Percentiles rank a stretch among this genome's conserved stretches.
Conservation (phyloP, 2,888 invertebrate species). For the Neocrepidodera transversa region DNA sequence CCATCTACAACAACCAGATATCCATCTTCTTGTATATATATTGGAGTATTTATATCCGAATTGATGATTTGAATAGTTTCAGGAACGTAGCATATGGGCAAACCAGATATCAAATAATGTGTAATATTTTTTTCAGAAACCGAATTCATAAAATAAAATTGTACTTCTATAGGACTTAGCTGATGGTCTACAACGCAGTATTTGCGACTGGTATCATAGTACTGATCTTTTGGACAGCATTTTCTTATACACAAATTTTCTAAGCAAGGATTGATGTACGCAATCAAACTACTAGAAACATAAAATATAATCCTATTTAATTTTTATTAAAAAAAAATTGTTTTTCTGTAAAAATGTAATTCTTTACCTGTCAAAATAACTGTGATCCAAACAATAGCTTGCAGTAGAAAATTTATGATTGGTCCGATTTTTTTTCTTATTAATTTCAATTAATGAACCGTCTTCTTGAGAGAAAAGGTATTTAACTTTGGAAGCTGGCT, state of each 20-base stretch:
- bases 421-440: neutral
- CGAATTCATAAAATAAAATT: neutral
- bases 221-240: conserved; percentile 19
- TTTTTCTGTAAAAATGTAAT: neutral
- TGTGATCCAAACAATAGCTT: conserved; percentile 17
- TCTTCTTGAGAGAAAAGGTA: neutral
- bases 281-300: neutral
- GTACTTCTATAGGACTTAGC: neutral
- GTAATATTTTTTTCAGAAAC: neutral
- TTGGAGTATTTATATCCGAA: neutral
- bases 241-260: conserved; percentile 24
- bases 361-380: conserved; percentile 9
- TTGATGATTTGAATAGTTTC: neutral
- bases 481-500: neutral
- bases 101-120: neutral
- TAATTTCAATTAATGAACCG: neutral
- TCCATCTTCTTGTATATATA: conserved; percentile 7
- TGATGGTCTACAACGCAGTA: neutral
- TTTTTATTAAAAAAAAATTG: neutral
- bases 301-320: neutral
- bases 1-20: neutral
- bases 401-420: conserved; percentile 3
- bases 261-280: conserved; percentile 14
- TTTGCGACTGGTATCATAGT: neutral
- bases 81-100: neutral